phyloP scores from a whole-genome alignment of 1,140 invertebrate genomes.

The Agrilus planipennis region DNA sequence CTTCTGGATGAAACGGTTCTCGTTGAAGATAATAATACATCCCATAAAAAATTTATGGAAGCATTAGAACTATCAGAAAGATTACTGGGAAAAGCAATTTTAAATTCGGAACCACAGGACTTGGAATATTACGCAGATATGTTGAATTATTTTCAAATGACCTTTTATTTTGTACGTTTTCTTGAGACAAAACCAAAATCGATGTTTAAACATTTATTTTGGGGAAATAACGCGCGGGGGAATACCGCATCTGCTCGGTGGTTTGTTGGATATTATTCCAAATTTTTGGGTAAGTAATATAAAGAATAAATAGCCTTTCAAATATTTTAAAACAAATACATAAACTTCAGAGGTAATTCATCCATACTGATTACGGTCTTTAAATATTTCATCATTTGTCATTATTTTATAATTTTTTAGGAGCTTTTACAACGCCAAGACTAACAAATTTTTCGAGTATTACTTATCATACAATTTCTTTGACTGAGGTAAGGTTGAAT shows the following conservation, averaged over 20 bases:
- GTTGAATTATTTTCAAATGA: constrained; percentile 10
- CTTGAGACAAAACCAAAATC: background rate
- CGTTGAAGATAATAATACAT: background rate
- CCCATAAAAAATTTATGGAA: background rate
- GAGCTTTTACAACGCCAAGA: too few species aligned
- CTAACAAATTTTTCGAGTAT: too few species aligned
- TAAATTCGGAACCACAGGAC: constrained; percentile 9
- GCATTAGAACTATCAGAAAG: constrained; percentile 13
- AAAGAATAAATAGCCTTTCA: too few species aligned
- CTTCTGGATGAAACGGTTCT: background rate
- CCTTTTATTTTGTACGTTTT: constrained; percentile 10
- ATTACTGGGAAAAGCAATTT: constrained; percentile 15
- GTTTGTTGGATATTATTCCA: background rate
- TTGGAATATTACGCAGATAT: constrained; percentile 15
- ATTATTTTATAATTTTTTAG: too few species aligned
- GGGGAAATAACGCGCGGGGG: background rate
- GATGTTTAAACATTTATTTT: background rate
- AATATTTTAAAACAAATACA: too few species aligned
- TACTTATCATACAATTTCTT: too few species aligned
- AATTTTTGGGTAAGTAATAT: constrained; percentile 3
- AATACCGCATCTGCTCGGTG: background rate
- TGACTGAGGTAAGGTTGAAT: background rate
- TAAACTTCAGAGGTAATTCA: too few species aligned
- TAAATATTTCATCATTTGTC: too few species aligned
- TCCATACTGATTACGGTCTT: too few species aligned